A percentile compares a stretch with the other conserved stretches of the same genome.
These are phyloP conservation scores for Rotaria macrura DNA, from an alignment of 2,888 invertebrate species.

Conservation along the genomic window DNA sequence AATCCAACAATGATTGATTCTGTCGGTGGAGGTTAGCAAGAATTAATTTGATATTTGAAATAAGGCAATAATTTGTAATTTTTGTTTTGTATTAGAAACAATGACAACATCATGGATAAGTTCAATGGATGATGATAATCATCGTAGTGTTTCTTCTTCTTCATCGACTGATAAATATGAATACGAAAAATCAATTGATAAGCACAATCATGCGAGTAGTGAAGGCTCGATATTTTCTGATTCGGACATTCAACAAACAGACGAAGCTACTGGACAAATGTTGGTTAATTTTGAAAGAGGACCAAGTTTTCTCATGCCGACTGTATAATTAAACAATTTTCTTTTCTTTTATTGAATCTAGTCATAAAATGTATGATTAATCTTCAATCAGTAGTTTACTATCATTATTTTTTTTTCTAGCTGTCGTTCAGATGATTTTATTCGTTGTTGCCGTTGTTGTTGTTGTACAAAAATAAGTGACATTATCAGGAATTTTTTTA, in stretches of 20 bases:
- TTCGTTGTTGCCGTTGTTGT: neutral
- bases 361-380: neutral
- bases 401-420: neutral
- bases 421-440: neutral
- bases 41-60: neutral
- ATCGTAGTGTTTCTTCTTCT: neutral
- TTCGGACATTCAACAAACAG: neutral
- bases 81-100: neutral
- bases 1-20: neutral
- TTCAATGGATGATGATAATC: neutral
- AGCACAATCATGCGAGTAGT: neutral
- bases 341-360: neutral
- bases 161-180: neutral
- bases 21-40: neutral
- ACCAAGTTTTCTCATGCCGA: neutral
- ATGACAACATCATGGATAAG: neutral
- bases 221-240: constrained; percentile 13
- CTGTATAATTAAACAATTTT: neutral
- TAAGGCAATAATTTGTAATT: neutral
- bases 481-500: neutral
- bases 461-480: neutral
- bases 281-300: neutral
- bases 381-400: neutral
- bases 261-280: neutral
- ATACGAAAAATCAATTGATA: neutral